Evolutionary conservation across 2,797 vertebrate species (phyloP), one percentile per base, ranked within the genome.

Genomic region (Syndactyla subalaris): DNA sequence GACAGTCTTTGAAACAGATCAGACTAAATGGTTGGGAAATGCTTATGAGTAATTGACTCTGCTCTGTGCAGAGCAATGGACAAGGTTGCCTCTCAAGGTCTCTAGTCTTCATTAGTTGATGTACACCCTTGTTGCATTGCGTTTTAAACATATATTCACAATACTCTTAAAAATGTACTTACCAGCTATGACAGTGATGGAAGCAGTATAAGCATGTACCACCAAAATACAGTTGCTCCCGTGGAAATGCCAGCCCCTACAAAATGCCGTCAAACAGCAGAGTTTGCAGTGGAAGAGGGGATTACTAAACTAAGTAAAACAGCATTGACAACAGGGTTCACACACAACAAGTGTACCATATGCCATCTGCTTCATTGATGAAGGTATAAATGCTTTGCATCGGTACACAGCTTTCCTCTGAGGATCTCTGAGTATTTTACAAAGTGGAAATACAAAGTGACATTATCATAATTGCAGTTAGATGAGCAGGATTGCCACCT

Each of bases 391-490:
- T 26, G 29, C 48, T 82, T 91, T 65, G 36, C 0, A 3, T 32
- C 72, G 16, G 46, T 70, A 32, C 46, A 66, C n/a, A 85, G 19
- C 41, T 93, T 92, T 83, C 51, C 34, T 94, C 21, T 78, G 51
- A 59, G 21, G 16, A 65, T 38, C 51, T 91, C 52, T 7, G 79
- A 83, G n/a, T 65, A 43, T 77, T 85, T 92, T 49, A 71, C 2
- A 0, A 85, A 83, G 66, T 41, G 34, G 70, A 89, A 80, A 80
- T 66, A 80, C 20, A 34, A 88, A 70, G 43, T 76, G 73, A 58
- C 62, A 29, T 88, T 48, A 62, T n/a, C n/a, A 58, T 85, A 89
- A 93, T 65, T 88, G 86, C 63, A 34, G 24, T 54, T 76, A 83
- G 32, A 36, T 46, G 78, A 83, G 57, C 65, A 80, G 39, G 75